These are phyloP conservation scores for Zenarchopterus dispar DNA, from an alignment of 2,797 vertebrate species.

Conservation along the genomic window DNA sequence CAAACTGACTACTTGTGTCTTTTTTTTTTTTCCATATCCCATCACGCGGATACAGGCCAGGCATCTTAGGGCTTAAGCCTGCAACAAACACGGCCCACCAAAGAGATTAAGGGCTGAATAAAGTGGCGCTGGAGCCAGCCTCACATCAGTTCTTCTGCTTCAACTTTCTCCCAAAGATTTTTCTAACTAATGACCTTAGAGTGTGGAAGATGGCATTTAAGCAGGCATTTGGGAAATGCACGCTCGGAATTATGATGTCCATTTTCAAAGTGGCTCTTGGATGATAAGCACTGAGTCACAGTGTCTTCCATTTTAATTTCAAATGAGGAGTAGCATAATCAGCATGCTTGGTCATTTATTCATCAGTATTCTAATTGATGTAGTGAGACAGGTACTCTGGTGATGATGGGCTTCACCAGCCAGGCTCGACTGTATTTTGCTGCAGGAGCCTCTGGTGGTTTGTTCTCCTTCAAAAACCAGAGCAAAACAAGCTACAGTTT, in stretches of 20 bases:
- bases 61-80: slow-evolving; percentile 64
- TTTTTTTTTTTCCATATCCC: slow-evolving; percentile 47
- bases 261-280: slow-evolving; percentile 48
- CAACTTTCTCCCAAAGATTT: slow-evolving; percentile 71
- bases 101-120: slow-evolving; percentile 73
- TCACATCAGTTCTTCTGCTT: slow-evolving; percentile 64
- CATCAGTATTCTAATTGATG: slow-evolving; percentile 46
- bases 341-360: slow-evolving; percentile 37
- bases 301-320: slow-evolving; percentile 37
- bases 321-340: slow-evolving; percentile 43
- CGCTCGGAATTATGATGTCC: slow-evolving; percentile 31
- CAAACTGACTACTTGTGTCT: slow-evolving; percentile 60
- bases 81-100: slow-evolving; percentile 71
- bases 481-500: slow-evolving; percentile 27
- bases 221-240: slow-evolving; percentile 56
- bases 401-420: slow-evolving; percentile 62
- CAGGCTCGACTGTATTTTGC: slow-evolving; percentile 33
- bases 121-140: slow-evolving; percentile 50
- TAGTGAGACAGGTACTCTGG: slow-evolving; percentile 51
- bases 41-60: slow-evolving; percentile 51
- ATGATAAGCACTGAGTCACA: slow-evolving; percentile 61
- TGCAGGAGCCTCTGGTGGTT: slow-evolving; percentile 51
- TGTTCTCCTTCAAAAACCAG: slow-evolving; percentile 35
- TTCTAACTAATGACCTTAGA: slow-evolving; percentile 72
- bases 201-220: slow-evolving; percentile 76